Percentiles rank a stretch among this genome's conserved stretches.
phyloP scores from a whole-genome alignment of 1,140 invertebrate genomes.

The Pachypeltis micranthus region DNA sequence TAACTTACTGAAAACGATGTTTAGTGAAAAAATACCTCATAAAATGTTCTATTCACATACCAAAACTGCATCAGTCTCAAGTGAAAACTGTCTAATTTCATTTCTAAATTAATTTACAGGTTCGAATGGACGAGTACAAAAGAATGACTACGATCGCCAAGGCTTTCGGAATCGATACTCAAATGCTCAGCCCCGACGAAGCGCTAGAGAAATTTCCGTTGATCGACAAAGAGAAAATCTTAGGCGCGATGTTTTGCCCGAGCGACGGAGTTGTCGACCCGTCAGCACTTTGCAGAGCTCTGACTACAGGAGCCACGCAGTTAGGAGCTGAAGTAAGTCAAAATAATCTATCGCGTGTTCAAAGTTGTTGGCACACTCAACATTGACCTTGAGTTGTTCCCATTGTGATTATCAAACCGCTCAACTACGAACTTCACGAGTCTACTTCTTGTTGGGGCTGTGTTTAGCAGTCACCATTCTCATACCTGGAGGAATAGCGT shows the following conservation, averaged over 20 bases:
- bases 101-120: conserved; percentile 42
- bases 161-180: conserved; percentile 60
- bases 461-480: no score
- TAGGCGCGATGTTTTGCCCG: conserved; percentile 65
- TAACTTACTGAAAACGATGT: no score
- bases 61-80: no score
- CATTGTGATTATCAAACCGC: neutral
- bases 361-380: neutral
- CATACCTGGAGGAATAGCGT: no score
- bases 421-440: neutral
- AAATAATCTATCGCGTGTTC: no score
- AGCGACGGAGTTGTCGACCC: conserved; percentile 74
- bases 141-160: conserved; percentile 65
- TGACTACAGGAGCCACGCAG: conserved; percentile 53
- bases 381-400: no score
- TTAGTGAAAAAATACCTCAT: no score
- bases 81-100: no score
- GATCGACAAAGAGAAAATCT: conserved; percentile 56
- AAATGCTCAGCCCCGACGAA: conserved; percentile 55
- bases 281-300: conserved; percentile 58
- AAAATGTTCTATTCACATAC: no score
- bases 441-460: no score
- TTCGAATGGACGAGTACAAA: conserved; percentile 69
- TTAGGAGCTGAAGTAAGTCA: conserved; percentile 54
- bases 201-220: conserved; percentile 67